Percentiles rank a stretch among this genome's conserved stretches.
Evolutionary conservation across 1,140 invertebrate genomes (phyloP).

Genomic region (Drosophila ironensis): DNA sequence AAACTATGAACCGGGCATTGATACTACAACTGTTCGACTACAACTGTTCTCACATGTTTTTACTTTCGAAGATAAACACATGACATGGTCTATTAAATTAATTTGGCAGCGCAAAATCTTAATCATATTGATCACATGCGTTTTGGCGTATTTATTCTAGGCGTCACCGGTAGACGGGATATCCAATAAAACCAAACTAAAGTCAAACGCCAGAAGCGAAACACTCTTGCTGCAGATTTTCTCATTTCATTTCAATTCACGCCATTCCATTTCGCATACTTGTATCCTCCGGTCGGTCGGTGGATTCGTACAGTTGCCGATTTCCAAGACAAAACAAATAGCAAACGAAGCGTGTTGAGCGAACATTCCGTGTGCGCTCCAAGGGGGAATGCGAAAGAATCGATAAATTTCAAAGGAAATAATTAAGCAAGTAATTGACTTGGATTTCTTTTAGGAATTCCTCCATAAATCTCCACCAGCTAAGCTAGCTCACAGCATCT

Average conservation of each 20-base stretch:
- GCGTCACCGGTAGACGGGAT: neutral
- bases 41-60: no score
- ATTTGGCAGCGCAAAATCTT: neutral
- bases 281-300: neutral
- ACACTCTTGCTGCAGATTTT: slow-evolving; percentile 23
- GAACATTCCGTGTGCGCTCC: slow-evolving; percentile 46
- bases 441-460: slow-evolving; percentile 81
- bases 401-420: slow-evolving; percentile 81
- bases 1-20: no score
- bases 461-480: slow-evolving; percentile 76
- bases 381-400: slow-evolving; percentile 50
- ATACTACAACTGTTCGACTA: no score
- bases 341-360: slow-evolving; percentile 44
- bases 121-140: neutral
- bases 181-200: slow-evolving; percentile 15
- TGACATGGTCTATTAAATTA: no score
- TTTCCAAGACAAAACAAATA: slow-evolving; percentile 68
- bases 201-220: slow-evolving; percentile 33
- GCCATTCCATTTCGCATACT: slow-evolving; percentile 36
- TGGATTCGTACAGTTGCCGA: slow-evolving; percentile 22
- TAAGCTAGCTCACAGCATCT: slow-evolving; percentile 55
- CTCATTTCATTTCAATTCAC: slow-evolving; percentile 57
- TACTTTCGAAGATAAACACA: no score
- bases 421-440: slow-evolving; percentile 81
- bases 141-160: neutral